These are phyloP conservation scores for Quadriops clusia DNA, from an alignment of 2,888 invertebrate species.

Conservation along the genomic window DNA sequence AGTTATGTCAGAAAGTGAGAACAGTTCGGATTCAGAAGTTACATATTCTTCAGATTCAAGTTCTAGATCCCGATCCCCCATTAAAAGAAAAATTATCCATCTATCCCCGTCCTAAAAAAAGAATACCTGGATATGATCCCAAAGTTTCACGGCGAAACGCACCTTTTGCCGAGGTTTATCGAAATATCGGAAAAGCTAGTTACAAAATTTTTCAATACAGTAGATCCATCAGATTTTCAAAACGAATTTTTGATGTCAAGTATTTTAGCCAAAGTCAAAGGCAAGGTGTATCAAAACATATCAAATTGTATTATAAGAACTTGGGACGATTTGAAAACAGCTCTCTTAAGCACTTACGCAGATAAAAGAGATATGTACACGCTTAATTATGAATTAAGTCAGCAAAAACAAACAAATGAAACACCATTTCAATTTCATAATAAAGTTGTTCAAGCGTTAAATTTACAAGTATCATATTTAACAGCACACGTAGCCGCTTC, in stretches of 20 bases:
- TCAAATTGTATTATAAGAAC: background rate
- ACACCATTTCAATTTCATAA: slow-evolving; percentile 16
- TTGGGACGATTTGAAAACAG: slow-evolving; percentile 6
- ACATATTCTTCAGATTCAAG: too few relatives aligned
- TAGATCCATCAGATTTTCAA: background rate
- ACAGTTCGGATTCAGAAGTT: too few relatives aligned
- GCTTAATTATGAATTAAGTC: too few relatives aligned
- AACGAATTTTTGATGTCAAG: background rate
- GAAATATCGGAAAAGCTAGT: too few relatives aligned
- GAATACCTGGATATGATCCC: too few relatives aligned
- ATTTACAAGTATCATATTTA: slow-evolving; percentile 5
- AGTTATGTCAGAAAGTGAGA: too few relatives aligned
- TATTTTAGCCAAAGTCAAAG: slow-evolving; percentile 1
- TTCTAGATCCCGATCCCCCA: too few relatives aligned
- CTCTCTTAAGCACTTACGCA: too few relatives aligned
- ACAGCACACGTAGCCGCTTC: background rate
- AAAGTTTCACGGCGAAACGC: too few relatives aligned
- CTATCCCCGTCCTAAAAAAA: too few relatives aligned
- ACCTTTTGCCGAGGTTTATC: too few relatives aligned
- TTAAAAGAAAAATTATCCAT: too few relatives aligned
- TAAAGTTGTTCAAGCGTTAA: slow-evolving; percentile 10
- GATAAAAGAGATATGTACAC: slow-evolving; percentile 16
- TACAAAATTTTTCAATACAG: background rate
- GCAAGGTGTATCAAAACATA: slow-evolving; percentile 1
- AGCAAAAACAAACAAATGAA: slow-evolving; percentile 13